A percentile compares a stretch with the other conserved stretches of the same genome.
Conservation (phyloP, 2,888 invertebrate species). For the Lissocephala sabroskyi region DNA sequence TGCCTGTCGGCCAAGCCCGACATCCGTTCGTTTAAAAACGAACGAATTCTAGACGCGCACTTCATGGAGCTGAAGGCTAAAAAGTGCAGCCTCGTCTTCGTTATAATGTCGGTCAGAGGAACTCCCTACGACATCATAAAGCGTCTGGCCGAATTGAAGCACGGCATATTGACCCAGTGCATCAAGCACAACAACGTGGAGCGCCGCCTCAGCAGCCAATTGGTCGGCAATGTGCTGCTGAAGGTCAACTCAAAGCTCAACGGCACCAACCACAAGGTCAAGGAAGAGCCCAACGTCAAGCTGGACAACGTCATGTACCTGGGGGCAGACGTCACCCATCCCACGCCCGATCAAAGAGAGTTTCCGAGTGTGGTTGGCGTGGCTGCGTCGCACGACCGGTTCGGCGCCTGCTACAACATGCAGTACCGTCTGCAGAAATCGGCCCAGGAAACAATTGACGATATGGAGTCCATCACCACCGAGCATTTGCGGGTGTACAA, state of each 20-base stretch:
- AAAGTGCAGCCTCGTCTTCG: constrained; percentile 75
- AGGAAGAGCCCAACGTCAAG: constrained; percentile 16
- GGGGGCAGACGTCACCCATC: constrained; percentile 95
- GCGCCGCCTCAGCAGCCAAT: constrained; percentile 74
- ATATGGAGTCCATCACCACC: constrained; percentile 79
- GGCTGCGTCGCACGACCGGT: constrained; percentile 81
- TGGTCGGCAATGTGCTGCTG: constrained; percentile 80
- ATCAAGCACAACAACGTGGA: constrained; percentile 75
- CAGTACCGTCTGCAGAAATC: constrained; percentile 70
- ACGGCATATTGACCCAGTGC: constrained; percentile 84
- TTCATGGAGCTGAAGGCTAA: constrained; percentile 42
- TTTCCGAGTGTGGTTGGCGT: constrained; percentile 81
- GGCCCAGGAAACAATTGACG: constrained; percentile 81
- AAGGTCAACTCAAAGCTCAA: constrained; percentile 90
- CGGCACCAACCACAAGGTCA: constrained; percentile 81
- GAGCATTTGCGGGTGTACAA: constrained; percentile 79
- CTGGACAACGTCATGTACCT: constrained; percentile 75
- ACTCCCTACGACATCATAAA: constrained; percentile 76
- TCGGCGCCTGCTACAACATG: constrained; percentile 82
- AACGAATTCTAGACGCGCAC: constrained; percentile 24
- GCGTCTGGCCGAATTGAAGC: constrained; percentile 78
- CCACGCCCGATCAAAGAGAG: constrained; percentile 80
- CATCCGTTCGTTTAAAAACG: constrained; percentile 29
- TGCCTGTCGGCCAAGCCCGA: constrained; percentile 26
- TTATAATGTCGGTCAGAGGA: constrained; percentile 75